Evolutionary conservation across 2,797 vertebrate species (phyloP).

Genomic region (Siniperca scherzeri): DNA sequence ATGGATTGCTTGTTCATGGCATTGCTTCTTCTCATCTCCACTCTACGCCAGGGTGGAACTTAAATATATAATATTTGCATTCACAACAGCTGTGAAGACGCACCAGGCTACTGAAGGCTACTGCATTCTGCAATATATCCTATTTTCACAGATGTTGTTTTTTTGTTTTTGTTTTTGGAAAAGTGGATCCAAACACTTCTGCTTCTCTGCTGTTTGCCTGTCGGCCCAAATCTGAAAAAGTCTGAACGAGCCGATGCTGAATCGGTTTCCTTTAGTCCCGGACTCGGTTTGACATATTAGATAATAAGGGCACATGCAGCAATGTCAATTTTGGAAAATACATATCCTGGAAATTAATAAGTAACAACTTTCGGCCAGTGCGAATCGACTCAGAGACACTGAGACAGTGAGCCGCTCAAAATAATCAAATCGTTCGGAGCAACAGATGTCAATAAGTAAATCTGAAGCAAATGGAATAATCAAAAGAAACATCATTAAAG

Average conservation of each 20-base stretch:
- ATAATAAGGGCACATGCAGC: background rate
- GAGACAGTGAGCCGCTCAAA: background rate
- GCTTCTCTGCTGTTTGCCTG: background rate
- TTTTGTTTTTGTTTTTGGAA: background rate
- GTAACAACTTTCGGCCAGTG: rapidly evolving
- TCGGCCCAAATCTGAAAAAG: background rate
- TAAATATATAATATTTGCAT: background rate
- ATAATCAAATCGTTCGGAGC: background rate
- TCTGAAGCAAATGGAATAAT: too few species aligned
- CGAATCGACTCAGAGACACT: background rate
- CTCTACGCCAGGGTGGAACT: too few species aligned
- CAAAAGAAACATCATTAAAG: too few species aligned
- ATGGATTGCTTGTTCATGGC: background rate
- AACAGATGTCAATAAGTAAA: slow-evolving; percentile 17
- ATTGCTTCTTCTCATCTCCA: too few species aligned
- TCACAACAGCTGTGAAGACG: background rate
- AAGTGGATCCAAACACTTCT: background rate
- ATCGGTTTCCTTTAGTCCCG: too few species aligned
- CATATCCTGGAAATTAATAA: background rate
- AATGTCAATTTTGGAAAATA: background rate
- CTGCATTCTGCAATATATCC: background rate
- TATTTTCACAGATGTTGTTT: background rate
- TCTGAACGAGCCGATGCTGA: background rate
- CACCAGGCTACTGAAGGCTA: too few species aligned
- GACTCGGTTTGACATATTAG: background rate